Conservation (phyloP, 1,140 invertebrate species). For the Charaxes varanes region DNA sequence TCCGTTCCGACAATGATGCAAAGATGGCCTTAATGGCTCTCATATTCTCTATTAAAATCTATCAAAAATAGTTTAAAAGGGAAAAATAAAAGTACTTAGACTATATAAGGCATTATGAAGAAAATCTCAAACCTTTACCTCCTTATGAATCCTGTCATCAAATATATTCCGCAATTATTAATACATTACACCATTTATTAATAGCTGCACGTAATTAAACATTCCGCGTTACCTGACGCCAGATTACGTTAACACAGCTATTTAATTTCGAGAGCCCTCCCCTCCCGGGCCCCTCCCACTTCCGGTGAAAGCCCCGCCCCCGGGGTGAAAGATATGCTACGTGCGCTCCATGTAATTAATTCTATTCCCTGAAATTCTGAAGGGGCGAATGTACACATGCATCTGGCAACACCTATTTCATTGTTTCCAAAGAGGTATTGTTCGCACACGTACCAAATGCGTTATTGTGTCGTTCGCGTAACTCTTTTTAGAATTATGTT, state of each 20-base stretch:
- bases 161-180: slow-evolving; percentile 5
- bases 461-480: neutral
- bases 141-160: too few relatives aligned
- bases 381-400: slow-evolving; percentile 10
- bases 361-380: slow-evolving; percentile 28
- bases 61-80: too few relatives aligned
- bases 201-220: slow-evolving; percentile 20
- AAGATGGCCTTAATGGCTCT: too few relatives aligned
- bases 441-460: neutral
- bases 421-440: slow-evolving; percentile 17
- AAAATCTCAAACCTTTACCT: too few relatives aligned
- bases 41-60: too few relatives aligned
- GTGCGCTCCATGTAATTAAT: slow-evolving; percentile 34
- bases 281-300: slow-evolving; percentile 20
- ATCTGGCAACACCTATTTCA: slow-evolving; percentile 17
- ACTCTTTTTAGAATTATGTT: too few relatives aligned
- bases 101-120: too few relatives aligned
- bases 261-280: slow-evolving; percentile 25
- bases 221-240: slow-evolving; percentile 26
- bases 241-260: slow-evolving; percentile 26
- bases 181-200: slow-evolving; percentile 16
- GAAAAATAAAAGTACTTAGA: too few relatives aligned
- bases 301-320: slow-evolving; percentile 26
- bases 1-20: too few relatives aligned
- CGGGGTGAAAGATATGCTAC: slow-evolving; percentile 27